A percentile compares a stretch with the other conserved stretches of the same genome.
phyloP scores from a whole-genome alignment of 2,797 vertebrate genomes.

The Protonibea diacanthus region DNA sequence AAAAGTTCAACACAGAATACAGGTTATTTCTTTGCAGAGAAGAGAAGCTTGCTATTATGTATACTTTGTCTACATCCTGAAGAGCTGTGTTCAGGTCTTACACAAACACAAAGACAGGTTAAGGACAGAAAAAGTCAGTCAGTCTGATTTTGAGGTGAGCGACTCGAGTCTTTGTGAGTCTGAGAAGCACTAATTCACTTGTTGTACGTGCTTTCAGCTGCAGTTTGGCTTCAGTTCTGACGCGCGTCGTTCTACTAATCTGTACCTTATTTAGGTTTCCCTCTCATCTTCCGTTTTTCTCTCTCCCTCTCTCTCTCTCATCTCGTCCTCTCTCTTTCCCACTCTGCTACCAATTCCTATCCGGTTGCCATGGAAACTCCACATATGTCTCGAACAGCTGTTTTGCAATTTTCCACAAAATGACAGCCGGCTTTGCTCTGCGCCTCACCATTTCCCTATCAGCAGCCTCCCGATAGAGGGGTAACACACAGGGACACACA shows the following conservation, averaged over 20 bases:
- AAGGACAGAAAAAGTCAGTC: neutral
- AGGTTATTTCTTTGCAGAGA: no score
- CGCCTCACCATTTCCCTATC: constrained; percentile 28
- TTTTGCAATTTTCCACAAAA: constrained; percentile 75
- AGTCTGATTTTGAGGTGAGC: neutral
- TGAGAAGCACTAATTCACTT: neutral
- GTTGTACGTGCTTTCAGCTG: neutral
- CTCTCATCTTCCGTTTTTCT: neutral
- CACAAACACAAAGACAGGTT: neutral
- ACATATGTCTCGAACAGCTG: constrained; percentile 81
- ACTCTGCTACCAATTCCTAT: constrained; percentile 43
- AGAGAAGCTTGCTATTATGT: neutral
- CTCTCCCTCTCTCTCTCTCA: constrained; percentile 10
- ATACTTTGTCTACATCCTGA: neutral
- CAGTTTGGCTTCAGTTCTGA: neutral
- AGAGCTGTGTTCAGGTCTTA: constrained; percentile 4
- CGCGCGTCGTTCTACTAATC: neutral
- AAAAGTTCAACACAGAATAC: neutral
- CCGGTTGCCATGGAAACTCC: constrained; percentile 84
- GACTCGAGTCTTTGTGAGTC: neutral
- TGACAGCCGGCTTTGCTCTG: constrained; percentile 56
- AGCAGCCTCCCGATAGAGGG: constrained; percentile 17
- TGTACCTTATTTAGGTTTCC: constrained; percentile 30
- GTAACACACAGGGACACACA: constrained; percentile 14
- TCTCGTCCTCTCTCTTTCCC: constrained; percentile 3